Evolutionary conservation across 2,888 invertebrate genomes (phyloP), one percentile per base, ranked within the genome.

Genomic region (Cheilosia impressa): DNA sequence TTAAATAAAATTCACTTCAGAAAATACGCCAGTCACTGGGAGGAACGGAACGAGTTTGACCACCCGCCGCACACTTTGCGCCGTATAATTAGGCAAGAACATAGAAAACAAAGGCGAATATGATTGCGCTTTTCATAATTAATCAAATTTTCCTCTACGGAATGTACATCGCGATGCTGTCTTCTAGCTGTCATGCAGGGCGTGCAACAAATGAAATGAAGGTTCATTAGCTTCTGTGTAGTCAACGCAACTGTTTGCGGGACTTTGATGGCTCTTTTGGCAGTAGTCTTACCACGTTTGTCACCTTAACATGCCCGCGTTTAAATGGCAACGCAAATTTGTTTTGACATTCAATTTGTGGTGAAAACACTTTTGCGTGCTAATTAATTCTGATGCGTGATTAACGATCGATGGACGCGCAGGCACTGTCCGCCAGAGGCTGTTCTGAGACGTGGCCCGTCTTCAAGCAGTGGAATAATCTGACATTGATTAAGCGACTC

Each of bases 311-410:
- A 17, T 63, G 41, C 9, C 31, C 34, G 55, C 52, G 60, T 72
- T 31, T 31, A 58, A 58, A 66, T 58, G 47, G 65, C 10, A 41
- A 34, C 41, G 38, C 27, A 58, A 65, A 57, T 76, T 76, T 60
- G 66, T 68, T 76, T 76, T 53, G 76, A 76, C 76, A 76, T 34
- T 52, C 22, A 68, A 52, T 76, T 68, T 47, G 60, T 57, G 31
- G 41, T 50, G 24, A 57, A 65, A 75, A 57, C 45, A 55, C 45
- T 41, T 57, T 43, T 55, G 66, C 66, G 66, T 68, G 76, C 76
- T 68, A 76, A 76, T 76, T 76, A 76, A 58, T 66, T 60, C 13
- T 38, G 31, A 31, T 52, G 52, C 66, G 60, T 76, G 66, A 76
- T 76, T 76, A 76, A 76, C 58, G 76, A 68, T 76, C 52, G 52